Evolutionary conservation across 1,140 invertebrate species (phyloP), one percentile per base, ranked within the genome.

Genomic region (Bombus confusus): DNA sequence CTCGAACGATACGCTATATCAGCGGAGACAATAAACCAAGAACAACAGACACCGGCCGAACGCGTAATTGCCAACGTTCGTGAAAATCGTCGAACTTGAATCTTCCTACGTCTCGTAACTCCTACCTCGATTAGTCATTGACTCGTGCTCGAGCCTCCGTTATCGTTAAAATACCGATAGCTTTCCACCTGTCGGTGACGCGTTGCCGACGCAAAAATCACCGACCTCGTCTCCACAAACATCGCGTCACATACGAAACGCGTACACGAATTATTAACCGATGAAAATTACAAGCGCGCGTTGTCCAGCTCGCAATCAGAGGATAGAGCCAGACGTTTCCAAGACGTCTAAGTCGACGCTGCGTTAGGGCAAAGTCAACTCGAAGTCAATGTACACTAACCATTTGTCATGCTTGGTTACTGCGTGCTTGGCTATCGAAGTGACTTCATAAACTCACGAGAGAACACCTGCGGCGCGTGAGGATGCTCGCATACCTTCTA

Each of bases 331-430:
- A 87, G 85, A 64, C 18, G 22, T 8, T 22, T 22, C 18, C 47
- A 22, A 52, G 47, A 8, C 81, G 52, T 74, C 77, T 76, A 84
- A 87, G 79, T 85, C 69, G 73, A 59, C 43, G 62, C 73, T 76
- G 72, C 71, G 80, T 59, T 86, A 89, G 85, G 80, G 37, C 79
- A 80, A 66, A 78, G 79, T 62, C 73, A 72, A 76, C 80, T 83
- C 80, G 43, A 59, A 72, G 85, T 83, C 86, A 86, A 83, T 86
- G 79, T 86, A 88, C 83, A 80, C 83, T 77, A 88, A 86, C 79
- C 89, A 88, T 90, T 90, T 90, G 89, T 90, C 89, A 90, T 86
- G 88, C 68, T 90, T 88, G 83, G 86, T 90, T 90, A 86, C 82
- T 82, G 68, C 88, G 59, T 78, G 52, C 87, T 47, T 69, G 57